These are phyloP conservation scores for Lophochroa leadbeateri DNA, from an alignment of 2,113 vertebrate genomes.

Conservation along the genomic window DNA sequence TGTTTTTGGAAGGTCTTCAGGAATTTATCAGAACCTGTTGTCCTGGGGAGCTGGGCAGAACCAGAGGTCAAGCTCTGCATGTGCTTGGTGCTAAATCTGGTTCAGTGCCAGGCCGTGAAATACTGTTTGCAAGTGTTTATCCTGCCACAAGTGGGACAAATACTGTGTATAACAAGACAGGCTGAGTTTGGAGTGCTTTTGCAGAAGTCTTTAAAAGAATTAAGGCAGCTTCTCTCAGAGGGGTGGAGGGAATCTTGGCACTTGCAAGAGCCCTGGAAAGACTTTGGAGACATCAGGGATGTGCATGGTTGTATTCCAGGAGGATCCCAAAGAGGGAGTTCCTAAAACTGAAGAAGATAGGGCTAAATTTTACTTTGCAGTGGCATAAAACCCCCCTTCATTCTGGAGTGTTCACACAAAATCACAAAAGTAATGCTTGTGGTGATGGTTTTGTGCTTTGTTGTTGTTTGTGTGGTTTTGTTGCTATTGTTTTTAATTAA, in stretches of 20 bases:
- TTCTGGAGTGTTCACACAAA: background rate
- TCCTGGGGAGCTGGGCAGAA: background rate
- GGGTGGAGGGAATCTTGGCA: background rate
- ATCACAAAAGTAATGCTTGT: background rate
- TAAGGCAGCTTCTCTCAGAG: background rate
- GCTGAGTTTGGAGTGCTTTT: background rate
- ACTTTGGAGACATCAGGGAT: background rate
- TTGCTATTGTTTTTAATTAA: background rate
- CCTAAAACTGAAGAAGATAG: background rate
- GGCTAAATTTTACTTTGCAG: background rate
- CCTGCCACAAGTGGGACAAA: background rate
- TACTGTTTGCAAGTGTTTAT: background rate
- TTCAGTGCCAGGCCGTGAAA: accelerated
- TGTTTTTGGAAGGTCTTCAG: background rate
- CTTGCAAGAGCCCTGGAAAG: background rate
- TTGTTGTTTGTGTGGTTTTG: background rate
- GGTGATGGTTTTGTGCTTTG: background rate
- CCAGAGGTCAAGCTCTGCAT: background rate
- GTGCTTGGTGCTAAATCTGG: background rate
- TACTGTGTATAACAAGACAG: background rate
- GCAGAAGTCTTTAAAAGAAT: background rate
- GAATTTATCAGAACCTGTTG: background rate
- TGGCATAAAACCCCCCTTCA: background rate
- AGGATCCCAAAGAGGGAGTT: background rate
- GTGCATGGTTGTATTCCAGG: accelerated